Base-by-base conservation (phyloP, 1,140 invertebrate species). In the Brachionus calyciflorus region DNA sequence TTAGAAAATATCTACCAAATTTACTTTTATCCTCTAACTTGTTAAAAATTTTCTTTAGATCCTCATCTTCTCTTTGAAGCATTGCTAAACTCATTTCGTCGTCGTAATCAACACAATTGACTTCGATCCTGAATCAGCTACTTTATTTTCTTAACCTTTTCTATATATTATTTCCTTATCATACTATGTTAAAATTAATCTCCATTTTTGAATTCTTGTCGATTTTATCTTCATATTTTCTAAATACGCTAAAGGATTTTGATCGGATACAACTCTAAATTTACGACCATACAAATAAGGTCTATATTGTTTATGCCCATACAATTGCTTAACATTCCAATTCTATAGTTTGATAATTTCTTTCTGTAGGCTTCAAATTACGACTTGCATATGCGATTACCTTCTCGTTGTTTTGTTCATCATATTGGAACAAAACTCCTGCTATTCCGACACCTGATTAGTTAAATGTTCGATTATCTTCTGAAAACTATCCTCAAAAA, bases 311-410 rank as follows among this genome's bases (percentile, higher is more conserved):
- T 82, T 68, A 76, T 5, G 81, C 79, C 78, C 78, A 83, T 14
- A 84, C 79, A 6, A 83, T 77, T 21, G 80, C 84, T n/a, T 82
- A 65, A 51, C 69, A 79, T 78, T 85, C 81, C 55, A 78, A 80
- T 76, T 87, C 84, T n/a, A 80, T 81, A 0, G 80, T 82, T 0
- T 78, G n/a, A n/a, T n/a, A n/a, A n/a, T n/a, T n/a, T n/a, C n/a
- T n/a, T n/a, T n/a, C n/a, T n/a, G n/a, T n/a, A n/a, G n/a, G n/a
- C n/a, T n/a, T n/a, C n/a, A n/a, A n/a, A n/a, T n/a, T n/a, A n/a
- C n/a, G n/a, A n/a, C 78, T 69, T 84, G 82, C 9, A 49, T 40
- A 19, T 63, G 75, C 41, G 6, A 49, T 49, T 49, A 49, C 46
- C 19, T 14, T 4, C 19, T 79, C 76, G 37, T 80, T 46, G 19